Evolutionary conservation across 1,140 invertebrate species (phyloP).

Genomic region (Anastatus disparis): DNA sequence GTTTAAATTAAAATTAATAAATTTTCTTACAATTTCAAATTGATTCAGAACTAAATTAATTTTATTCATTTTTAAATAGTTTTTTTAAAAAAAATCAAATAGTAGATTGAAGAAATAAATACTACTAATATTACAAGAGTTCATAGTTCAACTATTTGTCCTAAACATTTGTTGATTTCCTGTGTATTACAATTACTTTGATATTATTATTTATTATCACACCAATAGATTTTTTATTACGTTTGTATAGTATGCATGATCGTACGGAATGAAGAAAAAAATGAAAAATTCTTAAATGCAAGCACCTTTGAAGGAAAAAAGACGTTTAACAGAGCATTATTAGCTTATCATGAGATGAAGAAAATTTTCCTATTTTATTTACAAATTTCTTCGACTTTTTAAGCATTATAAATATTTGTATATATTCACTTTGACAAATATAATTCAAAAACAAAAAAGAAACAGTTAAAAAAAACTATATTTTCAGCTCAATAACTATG

Average conservation of each 20-base stretch:
- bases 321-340: slow-evolving; percentile 12
- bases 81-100: too few relatives aligned
- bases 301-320: slow-evolving; percentile 36
- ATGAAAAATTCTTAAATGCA: slow-evolving; percentile 24
- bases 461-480: background rate
- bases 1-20: too few relatives aligned
- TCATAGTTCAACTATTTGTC: slow-evolving; percentile 43
- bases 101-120: slow-evolving; percentile 23
- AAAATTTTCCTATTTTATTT: slow-evolving; percentile 22
- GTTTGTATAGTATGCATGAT: slow-evolving; percentile 39
- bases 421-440: slow-evolving; percentile 17
- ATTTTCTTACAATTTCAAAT: too few relatives aligned
- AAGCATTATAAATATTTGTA: slow-evolving; percentile 20
- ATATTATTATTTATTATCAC: slow-evolving; percentile 52
- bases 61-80: slow-evolving; percentile 11
- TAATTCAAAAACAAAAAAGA: slow-evolving; percentile 17
- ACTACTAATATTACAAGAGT: slow-evolving; percentile 27
- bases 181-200: slow-evolving; percentile 44
- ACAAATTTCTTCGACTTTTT: slow-evolving; percentile 26
- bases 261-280: slow-evolving; percentile 34
- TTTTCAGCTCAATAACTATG: slow-evolving; percentile 14
- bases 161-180: slow-evolving; percentile 34
- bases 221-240: slow-evolving; percentile 51
- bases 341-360: background rate
- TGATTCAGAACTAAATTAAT: slow-evolving; percentile 4